Base-by-base conservation (phyloP, 2,113 vertebrate genomes). In the Mustela nigripes region DNA sequence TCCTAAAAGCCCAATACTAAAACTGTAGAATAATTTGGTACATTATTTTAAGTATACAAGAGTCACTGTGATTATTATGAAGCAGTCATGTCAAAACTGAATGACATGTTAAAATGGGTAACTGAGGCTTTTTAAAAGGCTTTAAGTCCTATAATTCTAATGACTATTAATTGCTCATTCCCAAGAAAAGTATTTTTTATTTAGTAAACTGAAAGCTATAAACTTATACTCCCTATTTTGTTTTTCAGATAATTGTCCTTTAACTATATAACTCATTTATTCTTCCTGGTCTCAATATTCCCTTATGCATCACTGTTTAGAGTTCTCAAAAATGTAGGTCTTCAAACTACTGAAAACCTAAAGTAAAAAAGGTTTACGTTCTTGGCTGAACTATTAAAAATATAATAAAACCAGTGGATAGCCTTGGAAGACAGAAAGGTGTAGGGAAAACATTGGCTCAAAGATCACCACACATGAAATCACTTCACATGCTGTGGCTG, bases 371-470 rank as follows among this genome's bases (percentile, higher is more conserved):
- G 33, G 28, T 76, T 96, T 22, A 93, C 28, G 69, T 18, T 81
- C 28, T 85, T 89, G 58, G 6, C 16, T 90, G 73, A 97, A 89
- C 73, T 89, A 92, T 73, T 89, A 89, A 84, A 96, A 95, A 90
- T 78, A 73, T 91, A 95, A 60, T 58, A 9, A 63, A 56, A 94
- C 74, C 39, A 28, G 22, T 94, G 63, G 81, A 86, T 26, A 84
- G 53, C 81, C 86, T 96, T 69, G 45, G 14, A 91, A 50, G 42
- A 96, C 73, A 50, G 42, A 97, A 60, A 98, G 79, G 79, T 92
- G 8, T 62, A 92, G 79, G 79, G 39, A 90, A 95, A 78, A 78
- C 19, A 92, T 14, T 1, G 1, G 86, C 71, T 96, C 71, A 63
- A 88, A 91, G 69, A 96, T 3, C 39, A 63, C 65, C 65, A 69